Evolutionary conservation across 2,797 vertebrate species (phyloP), one percentile per base, ranked within the genome.

Genomic region (Mareca strepera): DNA sequence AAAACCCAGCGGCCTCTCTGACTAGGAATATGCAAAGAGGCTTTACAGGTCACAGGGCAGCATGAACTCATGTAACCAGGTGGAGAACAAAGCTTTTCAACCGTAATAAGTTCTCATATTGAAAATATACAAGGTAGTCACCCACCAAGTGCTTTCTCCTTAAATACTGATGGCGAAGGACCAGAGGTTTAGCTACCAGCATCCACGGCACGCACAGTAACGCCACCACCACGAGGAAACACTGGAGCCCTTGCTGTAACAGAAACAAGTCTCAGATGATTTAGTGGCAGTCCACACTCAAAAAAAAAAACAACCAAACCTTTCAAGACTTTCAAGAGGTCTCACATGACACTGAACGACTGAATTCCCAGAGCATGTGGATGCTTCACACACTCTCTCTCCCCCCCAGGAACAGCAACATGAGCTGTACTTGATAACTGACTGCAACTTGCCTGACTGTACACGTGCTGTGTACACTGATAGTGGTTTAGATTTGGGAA

Each of bases 181-280:
- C 95, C 56, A 99, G 86, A 7, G 99, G 99, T 97, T 99, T 99
- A 69, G 99, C 98, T 29, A 99, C 95, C 68, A 99, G 98, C 99
- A 99, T 99, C 96, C 98, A 99, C 0, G 99, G 99, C 63, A 99
- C 98, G 58, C 99, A 99, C 4, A 99, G 97, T 50, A 99, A 53
- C 0, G 99, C 99, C 1, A 99, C 96, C 21, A 99, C 79, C 72
- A 99, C 99, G 10, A 99, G 96, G 92, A 99, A 96, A 66, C 97
- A 98, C 95, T 99, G 99, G 29, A 99, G 66, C 29, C 90, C 98
- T 96, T 98, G 95, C 99, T 99, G 97, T 53, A 93, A 93, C 90
- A 90, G 70, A 93, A 94, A 93, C 16, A 93, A 66, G 43, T 35
- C 52, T 88, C 43, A 41, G 67, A 16, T 70, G 43, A 53, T 33